Base-by-base conservation (phyloP, 53 echinoderm and acorn worm genomes). In the Holothuria leucospilota region DNA sequence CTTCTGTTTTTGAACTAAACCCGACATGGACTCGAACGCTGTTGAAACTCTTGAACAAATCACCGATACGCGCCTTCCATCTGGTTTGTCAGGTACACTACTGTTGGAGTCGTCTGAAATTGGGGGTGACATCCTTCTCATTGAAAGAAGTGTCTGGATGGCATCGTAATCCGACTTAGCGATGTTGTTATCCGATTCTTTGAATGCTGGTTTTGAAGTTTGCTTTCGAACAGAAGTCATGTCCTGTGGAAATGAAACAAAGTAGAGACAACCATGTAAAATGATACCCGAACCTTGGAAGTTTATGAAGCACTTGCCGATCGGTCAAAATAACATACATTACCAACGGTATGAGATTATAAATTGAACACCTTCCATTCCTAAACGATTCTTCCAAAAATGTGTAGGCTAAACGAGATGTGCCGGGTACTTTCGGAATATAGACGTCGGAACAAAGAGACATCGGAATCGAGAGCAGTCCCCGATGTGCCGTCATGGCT, bases 121-220 rank as follows among this genome's bases (percentile, higher is more conserved):
- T 51, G 85, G 74, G 12, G 93, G 81, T 20, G 93, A 88, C 78
- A 68, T 86, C 68, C 85, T 73, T 20, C 96, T 82, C 96, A 96
- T 96, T 23, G 94, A 92, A 20, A 96, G 92, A 2, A 96, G 86
- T 1, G 96, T 96, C 82, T 96, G 77, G 85, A 96, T 94, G 10
- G 96, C 96, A 85, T 96, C 96, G 65, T 58, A 92, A 68, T 96
- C 96, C 2, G 96, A 96, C 29, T 81, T 90, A 49, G 91, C 88
- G 84, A 90, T 85, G 20, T 80, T 85, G 20, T 62, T 80, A 34
- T 59, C 59, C n/a, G 80, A 10, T 60, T 80, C 61, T 20, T 80
- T 80, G 27, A 59, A 18, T 13, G 67, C 24, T 67, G 67, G 27
- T 21, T 67, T 27, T 67, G 67, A 30, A 11, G 18, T 0, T 16